Evolutionary conservation across 2,113 vertebrate species (phyloP).

Genomic region (Brachypodius melanocephalos): DNA sequence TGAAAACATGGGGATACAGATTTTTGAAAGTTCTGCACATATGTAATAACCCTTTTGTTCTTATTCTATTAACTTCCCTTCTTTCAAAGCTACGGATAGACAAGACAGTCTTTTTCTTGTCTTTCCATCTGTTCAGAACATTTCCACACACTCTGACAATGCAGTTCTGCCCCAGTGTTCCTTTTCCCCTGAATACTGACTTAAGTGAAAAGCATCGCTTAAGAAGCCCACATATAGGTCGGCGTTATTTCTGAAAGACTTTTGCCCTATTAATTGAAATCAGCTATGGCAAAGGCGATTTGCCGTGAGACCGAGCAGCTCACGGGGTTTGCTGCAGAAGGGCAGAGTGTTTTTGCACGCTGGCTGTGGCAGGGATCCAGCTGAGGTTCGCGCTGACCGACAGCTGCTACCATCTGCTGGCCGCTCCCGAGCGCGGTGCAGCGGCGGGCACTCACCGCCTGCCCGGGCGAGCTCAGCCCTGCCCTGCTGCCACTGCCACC

Average conservation of each 20-base stretch:
- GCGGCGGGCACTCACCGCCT: not conserved
- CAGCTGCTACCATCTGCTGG: conserved; percentile 62
- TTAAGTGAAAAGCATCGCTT: conserved; percentile 13
- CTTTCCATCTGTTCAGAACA: conserved; percentile 1
- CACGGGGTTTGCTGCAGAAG: not conserved
- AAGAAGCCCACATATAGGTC: conserved; percentile 50
- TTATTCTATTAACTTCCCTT: not conserved
- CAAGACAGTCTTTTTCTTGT: not conserved
- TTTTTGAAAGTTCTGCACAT: not conserved
- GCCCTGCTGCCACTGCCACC: not conserved
- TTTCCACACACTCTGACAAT: not conserved
- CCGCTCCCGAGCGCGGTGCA: not conserved
- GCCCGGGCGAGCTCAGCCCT: not conserved
- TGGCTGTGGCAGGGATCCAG: not conserved
- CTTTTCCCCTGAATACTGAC: conserved; percentile 42
- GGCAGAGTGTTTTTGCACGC: rapidly evolving
- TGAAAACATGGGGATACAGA: not conserved
- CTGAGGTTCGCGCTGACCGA: not conserved
- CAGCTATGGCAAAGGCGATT: not conserved
- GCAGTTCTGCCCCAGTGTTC: not conserved
- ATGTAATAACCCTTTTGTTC: not conserved
- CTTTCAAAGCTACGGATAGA: not conserved
- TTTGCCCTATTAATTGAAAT: conserved; percentile 43
- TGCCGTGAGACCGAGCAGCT: not conserved
- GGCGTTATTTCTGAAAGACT: conserved; percentile 42